Percentiles rank a stretch among this genome's conserved stretches.
Evolutionary conservation across 2,888 invertebrate genomes (phyloP).

Genomic region (Chalcis sispes): DNA sequence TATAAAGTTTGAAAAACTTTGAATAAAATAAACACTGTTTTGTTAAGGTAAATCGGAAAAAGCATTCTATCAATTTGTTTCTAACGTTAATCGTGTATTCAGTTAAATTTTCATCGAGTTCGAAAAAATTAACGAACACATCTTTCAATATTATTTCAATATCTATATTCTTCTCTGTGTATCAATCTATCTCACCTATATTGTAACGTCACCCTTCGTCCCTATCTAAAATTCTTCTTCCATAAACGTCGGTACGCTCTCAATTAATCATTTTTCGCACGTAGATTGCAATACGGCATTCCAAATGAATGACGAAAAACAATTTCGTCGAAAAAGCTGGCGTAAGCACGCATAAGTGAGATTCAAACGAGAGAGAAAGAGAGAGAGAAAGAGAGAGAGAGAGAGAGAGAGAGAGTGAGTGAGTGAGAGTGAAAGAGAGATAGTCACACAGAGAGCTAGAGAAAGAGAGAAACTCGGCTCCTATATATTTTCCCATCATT

Average conservation of each 20-base stretch:
- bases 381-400: neutral
- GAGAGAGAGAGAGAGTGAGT: neutral
- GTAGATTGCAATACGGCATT: constrained; percentile 7
- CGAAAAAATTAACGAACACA: too few species aligned
- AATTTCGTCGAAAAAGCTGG: constrained; percentile 42
- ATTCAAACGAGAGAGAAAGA: neutral
- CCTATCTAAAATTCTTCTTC: too few species aligned
- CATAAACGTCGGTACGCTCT: neutral
- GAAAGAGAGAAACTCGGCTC: constrained; percentile 2
- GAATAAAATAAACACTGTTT: too few species aligned
- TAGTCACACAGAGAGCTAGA: neutral
- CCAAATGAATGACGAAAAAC: constrained; percentile 49
- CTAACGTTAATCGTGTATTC: too few species aligned
- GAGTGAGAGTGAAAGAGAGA: neutral
- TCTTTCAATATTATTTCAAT: too few species aligned
- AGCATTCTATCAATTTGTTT: too few species aligned
- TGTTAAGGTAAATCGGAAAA: too few species aligned
- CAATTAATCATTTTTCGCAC: constrained; percentile 37
- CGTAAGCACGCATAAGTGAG: neutral
- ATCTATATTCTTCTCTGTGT: too few species aligned
- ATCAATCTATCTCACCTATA: too few species aligned
- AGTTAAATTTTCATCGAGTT: too few species aligned
- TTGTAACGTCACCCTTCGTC: too few species aligned
- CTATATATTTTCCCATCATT: constrained; percentile 55
- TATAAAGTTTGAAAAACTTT: too few species aligned